phyloP scores from a whole-genome alignment of 2,113 vertebrate species.

The Gavia stellata region DNA sequence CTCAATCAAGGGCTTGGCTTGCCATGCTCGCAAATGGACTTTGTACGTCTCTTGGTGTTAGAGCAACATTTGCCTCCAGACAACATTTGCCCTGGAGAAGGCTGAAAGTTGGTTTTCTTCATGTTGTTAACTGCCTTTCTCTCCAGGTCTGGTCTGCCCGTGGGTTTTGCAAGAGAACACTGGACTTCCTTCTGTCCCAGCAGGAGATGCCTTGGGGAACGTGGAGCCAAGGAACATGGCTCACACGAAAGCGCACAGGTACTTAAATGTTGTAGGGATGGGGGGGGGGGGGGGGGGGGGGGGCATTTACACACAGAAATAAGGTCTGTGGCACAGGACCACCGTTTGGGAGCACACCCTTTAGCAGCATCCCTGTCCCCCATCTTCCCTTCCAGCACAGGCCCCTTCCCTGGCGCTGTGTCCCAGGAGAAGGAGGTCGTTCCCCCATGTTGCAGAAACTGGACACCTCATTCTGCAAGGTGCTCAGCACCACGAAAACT shows the following conservation, averaged over 20 bases:
- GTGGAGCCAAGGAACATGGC: not conserved
- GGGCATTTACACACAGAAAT: too few species aligned
- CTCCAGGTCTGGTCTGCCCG: not conserved
- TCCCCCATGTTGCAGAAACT: not conserved
- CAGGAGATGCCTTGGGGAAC: not conserved
- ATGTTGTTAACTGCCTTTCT: not conserved
- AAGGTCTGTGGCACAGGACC: not conserved
- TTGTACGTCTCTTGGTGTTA: accelerated
- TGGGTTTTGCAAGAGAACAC: not conserved
- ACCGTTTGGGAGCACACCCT: not conserved
- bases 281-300: too few species aligned
- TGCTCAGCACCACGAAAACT: not conserved
- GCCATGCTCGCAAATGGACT: not conserved
- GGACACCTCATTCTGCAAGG: not conserved
- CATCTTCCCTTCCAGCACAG: not conserved
- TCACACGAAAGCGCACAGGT: not conserved
- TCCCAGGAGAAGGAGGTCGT: not conserved
- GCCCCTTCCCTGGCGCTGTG: accelerated
- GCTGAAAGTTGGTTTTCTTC: not conserved
- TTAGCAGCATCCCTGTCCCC: not conserved
- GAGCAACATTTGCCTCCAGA: not conserved
- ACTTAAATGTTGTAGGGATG: accelerated
- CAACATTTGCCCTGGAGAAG: not conserved
- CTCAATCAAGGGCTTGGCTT: not conserved
- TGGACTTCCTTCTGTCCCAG: not conserved